phyloP scores from a whole-genome alignment of 2,113 vertebrate genomes.

The Acinonyx jubatus region DNA sequence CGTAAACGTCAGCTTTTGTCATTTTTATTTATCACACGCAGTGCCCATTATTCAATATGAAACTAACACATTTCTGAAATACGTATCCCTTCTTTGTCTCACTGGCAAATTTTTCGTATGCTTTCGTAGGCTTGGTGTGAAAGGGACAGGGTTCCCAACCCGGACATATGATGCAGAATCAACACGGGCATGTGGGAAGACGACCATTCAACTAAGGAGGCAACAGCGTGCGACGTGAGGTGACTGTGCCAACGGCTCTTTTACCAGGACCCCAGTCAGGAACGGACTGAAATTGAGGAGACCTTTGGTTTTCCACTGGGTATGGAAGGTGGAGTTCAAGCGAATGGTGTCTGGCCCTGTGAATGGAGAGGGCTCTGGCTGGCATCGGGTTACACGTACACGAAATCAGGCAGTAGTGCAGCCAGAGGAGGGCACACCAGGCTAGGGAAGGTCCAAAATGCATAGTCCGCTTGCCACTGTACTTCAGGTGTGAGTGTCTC shows the following conservation, averaged over 20 bases:
- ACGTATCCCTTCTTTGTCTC: neutral
- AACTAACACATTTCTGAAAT: constrained; percentile 18
- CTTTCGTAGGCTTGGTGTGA: neutral
- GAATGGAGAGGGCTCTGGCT: neutral
- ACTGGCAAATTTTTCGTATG: neutral
- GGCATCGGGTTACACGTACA: neutral
- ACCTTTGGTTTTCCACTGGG: neutral
- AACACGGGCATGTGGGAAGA: neutral
- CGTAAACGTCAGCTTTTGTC: neutral
- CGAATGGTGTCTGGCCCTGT: too few relatives aligned
- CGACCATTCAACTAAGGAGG: neutral
- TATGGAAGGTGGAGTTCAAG: too few relatives aligned
- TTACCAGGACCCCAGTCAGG: neutral
- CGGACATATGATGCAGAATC: neutral
- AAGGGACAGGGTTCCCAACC: neutral
- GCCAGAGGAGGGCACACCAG: neutral
- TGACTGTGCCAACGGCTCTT: neutral
- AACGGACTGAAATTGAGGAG: neutral
- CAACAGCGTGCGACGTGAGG: neutral
- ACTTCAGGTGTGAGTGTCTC: neutral
- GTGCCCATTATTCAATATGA: neutral
- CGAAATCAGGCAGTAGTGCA: neutral
- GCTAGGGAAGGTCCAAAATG: neutral
- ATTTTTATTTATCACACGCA: neutral
- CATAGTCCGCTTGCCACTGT: neutral